A percentile compares a stretch with the other conserved stretches of the same genome.
phyloP scores from a whole-genome alignment of 2,888 invertebrate genomes.

The Hypsopygia costalis region DNA sequence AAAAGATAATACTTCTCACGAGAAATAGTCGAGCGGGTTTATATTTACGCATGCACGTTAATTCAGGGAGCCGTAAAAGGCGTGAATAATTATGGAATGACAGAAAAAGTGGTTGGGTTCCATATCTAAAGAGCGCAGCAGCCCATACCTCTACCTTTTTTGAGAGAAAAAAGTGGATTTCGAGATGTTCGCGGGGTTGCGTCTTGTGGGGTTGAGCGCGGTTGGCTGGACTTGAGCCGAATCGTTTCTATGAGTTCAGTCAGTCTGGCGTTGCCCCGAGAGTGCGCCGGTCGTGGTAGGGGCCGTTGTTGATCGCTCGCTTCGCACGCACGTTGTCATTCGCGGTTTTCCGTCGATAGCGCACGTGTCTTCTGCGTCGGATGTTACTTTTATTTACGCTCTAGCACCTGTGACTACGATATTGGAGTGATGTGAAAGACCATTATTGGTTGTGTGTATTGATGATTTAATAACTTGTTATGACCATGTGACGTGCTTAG shows the following conservation, averaged over 20 bases:
- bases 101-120: conserved; percentile 62
- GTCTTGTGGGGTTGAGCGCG: conserved; percentile 47
- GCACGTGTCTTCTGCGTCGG: conserved; percentile 65
- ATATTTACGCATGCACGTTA: conserved; percentile 49
- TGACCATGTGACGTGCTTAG: conserved; percentile 47
- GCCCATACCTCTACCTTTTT: conserved; percentile 37
- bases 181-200: conserved; percentile 37
- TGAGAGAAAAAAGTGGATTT: conserved; percentile 42
- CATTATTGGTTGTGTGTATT: conserved; percentile 52
- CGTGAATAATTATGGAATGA: conserved; percentile 60
- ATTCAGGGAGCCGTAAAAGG: conserved; percentile 63
- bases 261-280: conserved; percentile 69
- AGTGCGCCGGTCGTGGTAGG: conserved; percentile 63
- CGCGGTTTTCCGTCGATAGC: conserved; percentile 65
- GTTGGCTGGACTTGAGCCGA: conserved; percentile 26
- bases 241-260: conserved; percentile 12
- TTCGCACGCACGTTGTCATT: conserved; percentile 49
- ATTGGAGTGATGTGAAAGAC: conserved; percentile 71
- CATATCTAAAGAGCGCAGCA: conserved; percentile 38
- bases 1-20: conserved; percentile 33
- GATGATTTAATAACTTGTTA: conserved; percentile 48
- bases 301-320: conserved; percentile 30
- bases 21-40: conserved; percentile 32
- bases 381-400: conserved; percentile 48
- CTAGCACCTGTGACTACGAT: conserved; percentile 69